Base-by-base conservation (phyloP, 2,113 vertebrate species). In the Cryptomyrus ogoouensis region DNA sequence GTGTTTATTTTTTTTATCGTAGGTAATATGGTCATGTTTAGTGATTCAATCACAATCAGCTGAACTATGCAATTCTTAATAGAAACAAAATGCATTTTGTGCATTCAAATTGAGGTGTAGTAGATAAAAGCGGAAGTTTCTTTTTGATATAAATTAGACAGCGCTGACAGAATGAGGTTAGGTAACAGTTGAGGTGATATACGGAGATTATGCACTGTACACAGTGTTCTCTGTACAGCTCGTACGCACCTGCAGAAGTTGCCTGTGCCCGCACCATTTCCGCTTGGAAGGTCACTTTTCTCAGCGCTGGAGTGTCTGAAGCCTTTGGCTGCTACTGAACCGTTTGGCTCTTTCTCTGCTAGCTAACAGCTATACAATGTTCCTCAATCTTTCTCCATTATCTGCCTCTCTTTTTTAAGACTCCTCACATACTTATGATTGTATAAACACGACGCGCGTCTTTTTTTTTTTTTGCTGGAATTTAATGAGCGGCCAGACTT, bases 281-380 rank as follows among this genome's bases (percentile, higher is more conserved):
- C 92, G 96, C 96, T 93, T 96, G 97, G 96, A 96, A 89, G 95
- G 98, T 96, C 97, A 96, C 96, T 95, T 53, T 35, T 31, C n/a
- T 53, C 27, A 93, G 96, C 95, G 96, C 96, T 96, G 93, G 96
- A 96, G 97, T 94, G 95, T 97, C 96, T 97, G 97, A 93, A 97
- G 97, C 97, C 97, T 97, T 97, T 97, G 97, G 97, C 97, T 96
- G 97, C 96, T 96, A 92, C 95, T 94, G 96, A 97, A 96, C 96
- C 97, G 96, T 95, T 98, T 97, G 98, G 97, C 97, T 97, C 97
- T 96, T 97, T 97, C 97, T 97, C 96, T 94, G 97, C 95, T 94
- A 96, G 95, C 95, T 94, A 95, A 96, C 97, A 96, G 96, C 96
- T 95, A 94, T 94, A 95, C 97, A 96, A 96, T 96, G 95, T 96